Evolutionary conservation across 2,888 invertebrate species (phyloP).

Genomic region (Osedax fenrisi): DNA sequence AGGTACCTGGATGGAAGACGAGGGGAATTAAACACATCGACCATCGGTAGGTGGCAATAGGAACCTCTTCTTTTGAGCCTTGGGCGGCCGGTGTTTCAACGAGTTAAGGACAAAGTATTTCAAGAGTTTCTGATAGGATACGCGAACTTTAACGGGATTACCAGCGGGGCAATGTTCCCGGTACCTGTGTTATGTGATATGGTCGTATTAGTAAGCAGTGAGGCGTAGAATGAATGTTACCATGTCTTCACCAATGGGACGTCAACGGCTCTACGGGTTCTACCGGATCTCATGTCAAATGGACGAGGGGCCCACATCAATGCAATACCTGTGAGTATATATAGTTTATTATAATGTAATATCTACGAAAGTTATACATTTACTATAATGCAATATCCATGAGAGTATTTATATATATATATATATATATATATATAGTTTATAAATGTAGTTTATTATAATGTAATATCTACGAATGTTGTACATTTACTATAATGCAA

Average conservation of each 20-base stretch:
- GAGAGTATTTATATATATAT: no score
- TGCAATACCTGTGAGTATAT: slow-evolving; percentile 59
- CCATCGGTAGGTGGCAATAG: slow-evolving; percentile 2
- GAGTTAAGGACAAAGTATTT: slow-evolving; percentile 97
- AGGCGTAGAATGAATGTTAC: no score
- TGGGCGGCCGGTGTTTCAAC: slow-evolving; percentile 87
- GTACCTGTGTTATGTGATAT: slow-evolving; percentile 34
- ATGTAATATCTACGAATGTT: no score
- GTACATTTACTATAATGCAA: no score
- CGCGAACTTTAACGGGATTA: slow-evolving; percentile 88
- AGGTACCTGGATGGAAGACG: slow-evolving; percentile 56
- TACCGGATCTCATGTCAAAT: slow-evolving; percentile 87
- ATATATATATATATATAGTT: no score
- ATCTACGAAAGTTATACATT: no score
- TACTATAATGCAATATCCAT: no score
- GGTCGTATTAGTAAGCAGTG: no score
- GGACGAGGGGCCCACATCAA: slow-evolving; percentile 93
- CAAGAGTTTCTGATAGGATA: slow-evolving; percentile 93
- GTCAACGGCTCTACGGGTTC: slow-evolving; percentile 83
- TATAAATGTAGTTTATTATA: no score
- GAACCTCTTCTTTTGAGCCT: slow-evolving; percentile 87
- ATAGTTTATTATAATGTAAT: no score
- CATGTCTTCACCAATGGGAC: slow-evolving; percentile 92
- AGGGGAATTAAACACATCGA: background rate
- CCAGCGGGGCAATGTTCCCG: slow-evolving; percentile 37